Base-by-base conservation (phyloP, 2,888 invertebrate species). In the Eupithecia insigniata region DNA sequence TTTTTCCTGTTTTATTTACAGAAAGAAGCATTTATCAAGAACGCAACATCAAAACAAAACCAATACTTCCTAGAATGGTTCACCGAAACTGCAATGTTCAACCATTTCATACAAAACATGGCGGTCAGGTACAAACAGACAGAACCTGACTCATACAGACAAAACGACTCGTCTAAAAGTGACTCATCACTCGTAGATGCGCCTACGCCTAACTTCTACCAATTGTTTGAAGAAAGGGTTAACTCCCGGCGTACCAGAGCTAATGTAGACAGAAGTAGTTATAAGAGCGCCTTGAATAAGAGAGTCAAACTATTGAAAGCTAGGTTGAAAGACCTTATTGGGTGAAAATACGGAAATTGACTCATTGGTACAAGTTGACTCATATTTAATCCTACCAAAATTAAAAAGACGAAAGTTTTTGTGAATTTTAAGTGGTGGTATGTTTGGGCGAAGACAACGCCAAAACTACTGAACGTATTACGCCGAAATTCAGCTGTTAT, bases 41-140 rank as follows among this genome's bases (percentile, higher is more conserved):
- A 94, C 76, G 95, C 95, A 6, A 85, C 94, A 0, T 95, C 96
- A 0, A 96, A 96, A 84, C 96, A 96, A 66, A 95, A 96, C 51
- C 96, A 96, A 78, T 95, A 96, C 81, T 97, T 98, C 88, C 92
- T 98, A 0, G 97, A 97, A 79, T 98, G 98, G 98, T 98, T 98
- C 89, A 96, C 96, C 0, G 97, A 98, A 85, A 98, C 98, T 0
- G 96, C 97, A 1, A 97, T 98, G 97, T 98, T 98, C 88, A 95
- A 96, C 76, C 95, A 96, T 67, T 98, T 97, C 87, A 94, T 96
- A 69, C 95, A 96, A 79, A 94, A 95, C 83, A 92, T 93, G 92
- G 87, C 90, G 0, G 79, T 81, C 0, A 73, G 83, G 26, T 83
- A 82, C 75, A 77, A 80, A 30, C 79, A 79, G 43, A 76, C 78